Evolutionary conservation across 2,888 invertebrate species (phyloP).

Genomic region (Hypsopygia costalis): DNA sequence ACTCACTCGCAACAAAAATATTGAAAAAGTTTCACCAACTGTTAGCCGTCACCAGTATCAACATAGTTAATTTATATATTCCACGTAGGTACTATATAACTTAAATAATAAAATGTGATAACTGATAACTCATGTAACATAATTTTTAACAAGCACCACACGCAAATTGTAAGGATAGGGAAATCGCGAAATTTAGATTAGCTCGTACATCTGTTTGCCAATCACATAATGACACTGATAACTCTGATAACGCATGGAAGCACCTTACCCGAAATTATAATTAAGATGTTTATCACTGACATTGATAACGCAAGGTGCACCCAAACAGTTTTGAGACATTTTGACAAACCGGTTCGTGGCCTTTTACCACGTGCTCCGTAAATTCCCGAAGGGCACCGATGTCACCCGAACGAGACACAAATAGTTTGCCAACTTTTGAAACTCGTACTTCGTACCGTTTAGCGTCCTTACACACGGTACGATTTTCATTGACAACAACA

Average conservation of each 20-base stretch:
- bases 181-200: neutral
- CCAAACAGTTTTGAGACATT: constrained; percentile 29
- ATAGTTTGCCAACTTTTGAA: constrained; percentile 59
- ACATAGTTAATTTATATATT: no score
- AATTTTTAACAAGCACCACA: no score
- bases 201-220: neutral
- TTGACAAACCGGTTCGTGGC: constrained; percentile 35
- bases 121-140: no score
- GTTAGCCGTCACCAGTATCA: no score
- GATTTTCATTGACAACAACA: neutral
- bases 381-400: constrained; percentile 38
- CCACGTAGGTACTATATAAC: no score
- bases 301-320: constrained; percentile 12
- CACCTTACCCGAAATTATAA: neutral
- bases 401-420: constrained; percentile 40
- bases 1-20: no score
- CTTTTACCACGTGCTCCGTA: constrained; percentile 61
- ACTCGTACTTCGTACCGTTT: constrained; percentile 41
- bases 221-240: neutral
- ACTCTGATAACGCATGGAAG: neutral
- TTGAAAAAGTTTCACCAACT: no score
- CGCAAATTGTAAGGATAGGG: no score
- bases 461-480: constrained; percentile 21
- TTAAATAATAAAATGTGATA: no score
- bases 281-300: neutral